These are phyloP conservation scores for Drosophila micromelanica DNA, from an alignment of 1,140 invertebrate species.

Conservation along the genomic window DNA sequence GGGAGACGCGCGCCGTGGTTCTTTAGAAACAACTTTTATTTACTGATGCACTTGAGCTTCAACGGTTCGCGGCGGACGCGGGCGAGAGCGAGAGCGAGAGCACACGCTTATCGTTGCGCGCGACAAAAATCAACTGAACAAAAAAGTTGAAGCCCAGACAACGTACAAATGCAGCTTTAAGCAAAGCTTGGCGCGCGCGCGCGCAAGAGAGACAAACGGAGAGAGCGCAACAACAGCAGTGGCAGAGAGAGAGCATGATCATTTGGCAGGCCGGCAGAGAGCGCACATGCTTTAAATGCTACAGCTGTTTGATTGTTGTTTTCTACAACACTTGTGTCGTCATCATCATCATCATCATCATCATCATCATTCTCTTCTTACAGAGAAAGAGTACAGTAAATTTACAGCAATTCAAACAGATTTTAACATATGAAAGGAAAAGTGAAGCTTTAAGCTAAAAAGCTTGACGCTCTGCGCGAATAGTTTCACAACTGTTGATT, in stretches of 20 bases:
- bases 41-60: conserved; percentile 31
- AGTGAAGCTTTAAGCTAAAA: conserved; percentile 43
- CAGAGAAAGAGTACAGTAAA: background rate
- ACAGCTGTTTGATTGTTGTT: conserved; percentile 26
- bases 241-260: conserved; percentile 7
- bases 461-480: conserved; percentile 11
- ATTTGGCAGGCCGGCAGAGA: conserved; percentile 7
- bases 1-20: conserved; percentile 53
- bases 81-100: conserved; percentile 33
- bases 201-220: conserved; percentile 1
- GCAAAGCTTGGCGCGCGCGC: conserved; percentile 43
- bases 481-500: conserved; percentile 20
- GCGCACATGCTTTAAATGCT: conserved; percentile 7
- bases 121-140: conserved; percentile 65
- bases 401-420: conserved; percentile 7
- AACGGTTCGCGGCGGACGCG: conserved; percentile 11
- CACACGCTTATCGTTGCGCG: conserved; percentile 46
- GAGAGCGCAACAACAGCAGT: background rate
- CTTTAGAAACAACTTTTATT: conserved; percentile 33
- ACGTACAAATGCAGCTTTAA: conserved; percentile 70
- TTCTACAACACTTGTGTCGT: background rate
- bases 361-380: no score
- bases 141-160: conserved; percentile 41
- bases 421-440: conserved; percentile 57
- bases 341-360: no score